Conservation (phyloP, 2,113 vertebrate genomes). For the Cebus imitator region DNA sequence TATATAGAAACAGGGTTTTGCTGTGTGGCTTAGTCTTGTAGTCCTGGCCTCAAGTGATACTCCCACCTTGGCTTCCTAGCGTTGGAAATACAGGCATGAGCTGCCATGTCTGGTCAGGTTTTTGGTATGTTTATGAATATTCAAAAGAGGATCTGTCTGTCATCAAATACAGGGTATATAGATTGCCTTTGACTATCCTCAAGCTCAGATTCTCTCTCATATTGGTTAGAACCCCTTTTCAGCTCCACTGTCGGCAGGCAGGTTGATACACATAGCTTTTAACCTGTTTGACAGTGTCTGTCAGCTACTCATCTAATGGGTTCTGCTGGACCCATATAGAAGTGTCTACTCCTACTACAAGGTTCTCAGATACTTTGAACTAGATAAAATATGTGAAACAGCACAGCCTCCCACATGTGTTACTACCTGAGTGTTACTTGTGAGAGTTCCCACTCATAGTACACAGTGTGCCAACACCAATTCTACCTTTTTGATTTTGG, state of each 20-base stretch:
- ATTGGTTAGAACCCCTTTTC: constrained; percentile 29
- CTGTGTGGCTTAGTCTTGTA: no score
- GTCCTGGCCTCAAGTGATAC: no score
- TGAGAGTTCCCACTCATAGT: neutral
- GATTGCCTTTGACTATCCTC: neutral
- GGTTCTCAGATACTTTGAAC: neutral
- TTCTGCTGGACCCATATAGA: neutral
- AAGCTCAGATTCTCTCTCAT: neutral
- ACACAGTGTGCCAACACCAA: neutral
- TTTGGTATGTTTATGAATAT: constrained; percentile 3
- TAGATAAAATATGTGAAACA: neutral
- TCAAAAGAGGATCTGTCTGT: constrained; percentile 21
- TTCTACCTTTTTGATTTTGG: neutral
- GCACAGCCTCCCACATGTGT: neutral
- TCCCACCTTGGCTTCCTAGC: no score
- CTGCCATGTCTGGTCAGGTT: no score
- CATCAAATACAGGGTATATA: neutral
- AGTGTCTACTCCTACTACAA: neutral
- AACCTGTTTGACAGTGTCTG: neutral
- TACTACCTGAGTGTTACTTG: constrained; percentile 2
- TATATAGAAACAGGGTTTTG: no score
- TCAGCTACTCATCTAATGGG: neutral
- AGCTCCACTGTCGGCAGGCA: neutral
- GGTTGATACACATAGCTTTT: neutral
- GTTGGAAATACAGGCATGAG: no score